These are phyloP conservation scores for Eupeodes latifasciatus DNA, from an alignment of 2,888 invertebrate species.

Conservation along the genomic window DNA sequence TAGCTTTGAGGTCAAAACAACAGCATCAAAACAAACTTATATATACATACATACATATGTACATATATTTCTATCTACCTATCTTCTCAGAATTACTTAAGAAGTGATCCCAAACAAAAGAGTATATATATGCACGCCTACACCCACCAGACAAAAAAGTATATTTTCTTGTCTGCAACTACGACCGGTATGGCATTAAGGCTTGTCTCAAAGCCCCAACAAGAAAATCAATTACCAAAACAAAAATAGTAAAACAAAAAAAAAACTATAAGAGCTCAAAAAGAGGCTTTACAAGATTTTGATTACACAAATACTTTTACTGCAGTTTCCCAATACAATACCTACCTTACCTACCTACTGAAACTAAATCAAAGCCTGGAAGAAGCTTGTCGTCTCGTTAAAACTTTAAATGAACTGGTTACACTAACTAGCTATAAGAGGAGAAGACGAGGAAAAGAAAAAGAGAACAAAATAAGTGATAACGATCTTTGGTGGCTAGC, in stretches of 20 bases:
- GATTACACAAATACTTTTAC: constrained; percentile 22
- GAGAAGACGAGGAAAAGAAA: not conserved
- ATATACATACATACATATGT: no score
- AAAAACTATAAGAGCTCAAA: constrained; percentile 3
- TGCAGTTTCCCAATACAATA: constrained; percentile 9
- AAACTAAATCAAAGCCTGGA: constrained; percentile 58
- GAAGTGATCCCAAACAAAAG: constrained; percentile 3
- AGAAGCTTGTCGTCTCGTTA: constrained; percentile 66
- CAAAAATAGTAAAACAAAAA: constrained; percentile 18
- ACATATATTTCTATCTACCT: no score
- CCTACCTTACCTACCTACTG: not conserved
- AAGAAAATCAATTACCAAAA: constrained; percentile 63
- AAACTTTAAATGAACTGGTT: constrained; percentile 72
- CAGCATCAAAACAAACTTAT: constrained; percentile 21
- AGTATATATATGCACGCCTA: constrained; percentile 44
- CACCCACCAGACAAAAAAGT: constrained; percentile 38
- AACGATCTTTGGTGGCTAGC: constrained; percentile 52
- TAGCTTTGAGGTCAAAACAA: constrained; percentile 22
- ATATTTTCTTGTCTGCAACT: constrained; percentile 50
- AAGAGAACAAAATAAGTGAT: constrained; percentile 27
- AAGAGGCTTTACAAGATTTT: constrained; percentile 49
- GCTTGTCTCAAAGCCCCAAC: constrained; percentile 57
- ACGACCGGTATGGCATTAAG: constrained; percentile 51
- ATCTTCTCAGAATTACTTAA: constrained; percentile 38
- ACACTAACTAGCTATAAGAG: constrained; percentile 68